Evolutionary conservation across 2,888 invertebrate genomes (phyloP).

Genomic region (Tenthredo distinguenda): DNA sequence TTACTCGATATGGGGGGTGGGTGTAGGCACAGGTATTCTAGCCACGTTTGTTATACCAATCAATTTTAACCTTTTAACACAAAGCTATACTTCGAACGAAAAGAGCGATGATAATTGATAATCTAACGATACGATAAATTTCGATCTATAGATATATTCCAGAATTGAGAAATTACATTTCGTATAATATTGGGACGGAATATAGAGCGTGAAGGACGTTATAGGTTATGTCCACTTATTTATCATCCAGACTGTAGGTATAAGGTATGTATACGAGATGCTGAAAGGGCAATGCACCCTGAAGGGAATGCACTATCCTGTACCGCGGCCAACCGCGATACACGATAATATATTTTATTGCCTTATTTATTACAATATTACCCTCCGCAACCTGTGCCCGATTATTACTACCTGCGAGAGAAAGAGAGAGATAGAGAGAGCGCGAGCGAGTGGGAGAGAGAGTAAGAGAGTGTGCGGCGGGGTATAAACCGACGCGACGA

Average conservation of each 20-base stretch:
- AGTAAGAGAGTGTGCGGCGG: too few relatives aligned
- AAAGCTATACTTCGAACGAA: too few relatives aligned
- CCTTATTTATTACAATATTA: constrained; percentile 77
- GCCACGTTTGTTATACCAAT: too few relatives aligned
- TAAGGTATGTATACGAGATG: constrained; percentile 8
- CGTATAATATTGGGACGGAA: neutral
- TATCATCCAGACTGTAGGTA: neutral
- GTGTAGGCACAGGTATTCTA: too few relatives aligned
- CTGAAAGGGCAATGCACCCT: constrained; percentile 73
- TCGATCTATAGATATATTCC: neutral
- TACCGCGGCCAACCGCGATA: constrained; percentile 21
- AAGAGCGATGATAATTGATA: too few relatives aligned
- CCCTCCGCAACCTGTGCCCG: constrained; percentile 11
- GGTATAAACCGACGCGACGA: too few relatives aligned
- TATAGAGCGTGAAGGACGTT: neutral
- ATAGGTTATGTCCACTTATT: constrained; percentile 9
- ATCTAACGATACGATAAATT: too few relatives aligned
- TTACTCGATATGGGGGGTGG: too few relatives aligned
- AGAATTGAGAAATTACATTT: too few relatives aligned
- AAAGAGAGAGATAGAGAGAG: neutral
- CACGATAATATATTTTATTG: constrained; percentile 72
- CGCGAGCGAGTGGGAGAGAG: too few relatives aligned
- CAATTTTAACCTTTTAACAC: too few relatives aligned
- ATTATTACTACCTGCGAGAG: constrained; percentile 10
- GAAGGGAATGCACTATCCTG: constrained; percentile 58